Evolutionary conservation across 2,888 invertebrate species (phyloP), one percentile per base, ranked within the genome.

Genomic region (Trissoscelio sp.): DNA sequence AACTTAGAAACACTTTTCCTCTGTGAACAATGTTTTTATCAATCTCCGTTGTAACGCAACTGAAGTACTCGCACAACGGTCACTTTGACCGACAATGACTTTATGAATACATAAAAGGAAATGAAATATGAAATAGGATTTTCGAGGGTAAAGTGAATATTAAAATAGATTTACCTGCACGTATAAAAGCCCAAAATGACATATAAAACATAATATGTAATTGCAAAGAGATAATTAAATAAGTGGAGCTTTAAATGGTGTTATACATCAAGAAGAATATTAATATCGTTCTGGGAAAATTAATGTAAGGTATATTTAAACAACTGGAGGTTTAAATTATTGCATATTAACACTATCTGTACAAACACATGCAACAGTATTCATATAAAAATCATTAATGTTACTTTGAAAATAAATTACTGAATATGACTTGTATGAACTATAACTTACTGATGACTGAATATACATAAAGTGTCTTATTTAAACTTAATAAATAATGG

Each of bases 71-170:
- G 7, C 5, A 44, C 44, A 69, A 57, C 24, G 44, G 57, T 46
- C 48, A 58, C 37, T 46, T 58, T 70, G 57, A 37, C 53, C 31
- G 31, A 69, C 44, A 58, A 69, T 58, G 37, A 46, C 69, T 70
- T 55, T 69, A 58, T 46, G 69, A 37, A 57, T 70, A 58, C 24
- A 48, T 58, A 46, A 58, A 57, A 22, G 46, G 22, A 22, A 22
- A 24, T 58, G 3, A 70, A 70, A 70, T 57, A 69, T 69, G 55
- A 44, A 67, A 39, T 12, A 39, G 9, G 39, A 66, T 53, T 55
- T 67, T 6, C 14, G 14, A 34, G n/a, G 44, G 42, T 22, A 44
- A 55, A 67, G 67, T 42, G 37, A 20, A 64, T 46, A 31, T 39
- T 39, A 34, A 39, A 51, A 16, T 24, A 39, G 39, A 67, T 67